These are phyloP conservation scores for Clarias laeviceps DNA, from an alignment of 2,797 vertebrate species.

Conservation along the genomic window DNA sequence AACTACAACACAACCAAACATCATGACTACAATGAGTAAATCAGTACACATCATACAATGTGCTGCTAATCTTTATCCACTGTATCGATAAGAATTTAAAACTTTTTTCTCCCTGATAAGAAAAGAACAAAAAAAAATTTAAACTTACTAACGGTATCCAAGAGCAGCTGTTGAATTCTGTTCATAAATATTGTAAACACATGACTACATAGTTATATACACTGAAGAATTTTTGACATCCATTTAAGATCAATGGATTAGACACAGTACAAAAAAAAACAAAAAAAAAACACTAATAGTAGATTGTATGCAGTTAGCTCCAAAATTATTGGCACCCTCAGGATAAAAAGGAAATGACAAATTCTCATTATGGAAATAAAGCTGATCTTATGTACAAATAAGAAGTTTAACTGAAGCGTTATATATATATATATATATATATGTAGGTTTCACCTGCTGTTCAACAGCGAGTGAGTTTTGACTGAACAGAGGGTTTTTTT, in stretches of 20 bases:
- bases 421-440: too few species aligned
- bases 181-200: background rate
- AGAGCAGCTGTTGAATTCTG: background rate
- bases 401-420: background rate
- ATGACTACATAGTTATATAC: background rate
- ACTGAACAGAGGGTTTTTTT: too few species aligned
- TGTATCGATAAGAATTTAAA: background rate
- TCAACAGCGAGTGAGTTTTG: too few species aligned
- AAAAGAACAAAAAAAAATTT: background rate
- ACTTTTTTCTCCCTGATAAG: background rate
- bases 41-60: background rate
- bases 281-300: background rate
- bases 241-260: background rate
- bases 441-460: background rate
- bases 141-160: background rate
- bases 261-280: too few species aligned
- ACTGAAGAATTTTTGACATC: background rate
- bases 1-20: conserved; percentile 12
- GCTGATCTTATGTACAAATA: too few species aligned
- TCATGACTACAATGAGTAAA: background rate
- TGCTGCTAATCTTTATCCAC: background rate
- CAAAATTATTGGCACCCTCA: background rate
- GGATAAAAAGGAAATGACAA: background rate
- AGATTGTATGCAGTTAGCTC: background rate
- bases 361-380: background rate